Base-by-base conservation (phyloP, 2,888 invertebrate genomes). In the Diaprepes abbreviatus region DNA sequence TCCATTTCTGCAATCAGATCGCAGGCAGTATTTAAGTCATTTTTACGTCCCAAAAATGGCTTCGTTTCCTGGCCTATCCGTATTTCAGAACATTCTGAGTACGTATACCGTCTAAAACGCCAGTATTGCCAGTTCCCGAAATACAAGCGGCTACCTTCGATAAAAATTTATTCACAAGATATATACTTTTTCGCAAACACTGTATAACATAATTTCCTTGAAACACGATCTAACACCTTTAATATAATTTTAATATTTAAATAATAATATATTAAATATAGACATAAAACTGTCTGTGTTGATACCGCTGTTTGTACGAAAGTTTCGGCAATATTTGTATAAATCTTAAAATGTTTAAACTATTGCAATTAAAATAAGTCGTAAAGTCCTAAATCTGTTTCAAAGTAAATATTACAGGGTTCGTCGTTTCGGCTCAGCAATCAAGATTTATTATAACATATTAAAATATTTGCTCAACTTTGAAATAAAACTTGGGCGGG, bases 291-390 rank as follows among this genome's bases (percentile, higher is more conserved):
- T 31, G 24, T 52, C 17, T 52, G 31, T 52, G 17, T 17, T 31
- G 16, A 33, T 17, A 31, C 33, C 31, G 52, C 33, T 52, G 5
- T 52, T 52, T 52, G 17, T 19, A 16, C 17, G 17, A 17, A 33
- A 35, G 31, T 16, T 33, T 33, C 16, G 16, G 52, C 52, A 52
- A 52, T 35, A 33, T 33, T 52, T 52, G 31, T 35, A 24, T 65
- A 57, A 57, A 65, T 43, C 55, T 57, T 35, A 45, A 35, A 57
- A 35, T 57, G 65, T 65, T 65, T 57, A 57, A 55, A 57, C 65
- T 19, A 59, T 35, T 45, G 45, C 31, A 45, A 59, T 45, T 59
- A 35, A 21, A 59, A 59, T 48, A 45, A 45, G 59, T 59, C 45
- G 33, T 59, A 48, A 48, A 59, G 59, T n/a, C 12, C 35, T 59